A percentile compares a stretch with the other conserved stretches of the same genome.
Conservation (phyloP, 2,888 invertebrate species). For the Lampropteryx suffumata region DNA sequence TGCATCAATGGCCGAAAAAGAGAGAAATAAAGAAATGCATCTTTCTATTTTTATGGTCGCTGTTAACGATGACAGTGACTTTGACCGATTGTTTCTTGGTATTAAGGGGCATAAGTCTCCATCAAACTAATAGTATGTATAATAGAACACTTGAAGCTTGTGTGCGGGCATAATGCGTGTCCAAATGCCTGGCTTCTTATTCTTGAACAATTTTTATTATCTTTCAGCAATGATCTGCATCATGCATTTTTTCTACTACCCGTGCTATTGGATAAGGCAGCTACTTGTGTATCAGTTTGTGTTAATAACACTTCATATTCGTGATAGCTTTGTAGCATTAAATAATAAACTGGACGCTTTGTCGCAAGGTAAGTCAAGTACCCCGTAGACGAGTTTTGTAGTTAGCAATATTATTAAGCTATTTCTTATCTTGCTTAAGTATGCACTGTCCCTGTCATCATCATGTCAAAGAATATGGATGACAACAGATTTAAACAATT, state of each 20-base stretch:
- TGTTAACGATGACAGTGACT: constrained; percentile 7
- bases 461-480: too few species aligned
- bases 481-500: too few species aligned
- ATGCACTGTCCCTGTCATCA: too few species aligned
- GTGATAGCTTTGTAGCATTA: constrained; percentile 59
- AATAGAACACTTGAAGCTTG: too few species aligned
- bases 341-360: constrained; percentile 53
- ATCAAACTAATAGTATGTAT: background rate
- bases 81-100: constrained; percentile 8
- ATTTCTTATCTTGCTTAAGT: too few species aligned
- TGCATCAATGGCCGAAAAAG: constrained; percentile 17
- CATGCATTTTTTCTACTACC: constrained; percentile 40
- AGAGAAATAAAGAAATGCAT: constrained; percentile 20
- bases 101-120: background rate
- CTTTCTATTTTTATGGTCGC: constrained; percentile 13
- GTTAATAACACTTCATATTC: constrained; percentile 60
- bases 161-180: too few species aligned
- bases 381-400: too few species aligned
- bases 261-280: constrained; percentile 33
- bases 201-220: too few species aligned
- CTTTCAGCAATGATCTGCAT: constrained; percentile 34
- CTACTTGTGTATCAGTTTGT: constrained; percentile 69
- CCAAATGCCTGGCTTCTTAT: too few species aligned
- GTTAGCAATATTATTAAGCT: too few species aligned
- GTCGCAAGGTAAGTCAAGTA: constrained; percentile 20